phyloP scores from a whole-genome alignment of 2,888 invertebrate genomes.

The Leptogaster cylindrica region DNA sequence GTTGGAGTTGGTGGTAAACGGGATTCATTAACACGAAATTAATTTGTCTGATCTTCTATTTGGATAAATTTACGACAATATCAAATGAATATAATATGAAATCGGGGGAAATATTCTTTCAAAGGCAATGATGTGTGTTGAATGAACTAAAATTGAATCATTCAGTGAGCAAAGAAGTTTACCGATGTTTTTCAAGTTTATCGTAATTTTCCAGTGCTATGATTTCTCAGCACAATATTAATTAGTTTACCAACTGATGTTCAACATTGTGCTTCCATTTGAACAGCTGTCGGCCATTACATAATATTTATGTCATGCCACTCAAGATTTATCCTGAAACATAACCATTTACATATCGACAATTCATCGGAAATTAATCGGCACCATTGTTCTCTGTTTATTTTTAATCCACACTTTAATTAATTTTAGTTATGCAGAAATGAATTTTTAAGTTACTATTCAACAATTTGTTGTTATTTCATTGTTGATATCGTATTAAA shows the following conservation, averaged over 20 bases:
- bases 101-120: neutral
- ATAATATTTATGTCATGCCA: slow-evolving; percentile 38
- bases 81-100: no score
- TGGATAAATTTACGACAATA: no score
- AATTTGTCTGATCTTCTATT: no score
- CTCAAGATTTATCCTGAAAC: slow-evolving; percentile 19
- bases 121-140: no score
- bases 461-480: no score
- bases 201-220: slow-evolving; percentile 19
- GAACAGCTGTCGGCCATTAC: slow-evolving; percentile 12
- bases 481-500: no score
- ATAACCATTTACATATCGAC: neutral
- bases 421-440: slow-evolving; percentile 39
- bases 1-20: no score
- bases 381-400: slow-evolving; percentile 39
- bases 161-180: slow-evolving; percentile 5
- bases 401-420: slow-evolving; percentile 42
- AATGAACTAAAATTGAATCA: slow-evolving; percentile 10
- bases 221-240: slow-evolving; percentile 19
- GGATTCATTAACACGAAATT: no score
- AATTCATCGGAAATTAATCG: slow-evolving; percentile 41
- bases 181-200: neutral
- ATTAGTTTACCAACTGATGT: slow-evolving; percentile 12
- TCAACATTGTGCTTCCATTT: slow-evolving; percentile 12
- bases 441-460: slow-evolving; percentile 33